Evolutionary conservation across 2,888 invertebrate species (phyloP), one percentile per base, ranked within the genome.

Genomic region (Brenthis hecate): DNA sequence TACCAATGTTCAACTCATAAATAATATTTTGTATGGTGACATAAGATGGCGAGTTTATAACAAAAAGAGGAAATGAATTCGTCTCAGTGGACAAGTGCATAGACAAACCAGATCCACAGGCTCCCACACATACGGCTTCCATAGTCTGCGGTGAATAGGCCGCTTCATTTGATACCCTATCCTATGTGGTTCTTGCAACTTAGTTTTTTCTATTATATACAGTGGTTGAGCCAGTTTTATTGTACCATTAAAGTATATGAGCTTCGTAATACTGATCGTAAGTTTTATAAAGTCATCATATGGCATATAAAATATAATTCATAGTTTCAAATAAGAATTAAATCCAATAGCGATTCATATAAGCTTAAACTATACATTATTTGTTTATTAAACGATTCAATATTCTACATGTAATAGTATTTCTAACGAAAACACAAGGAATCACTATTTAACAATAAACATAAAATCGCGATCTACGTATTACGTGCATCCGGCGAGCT

Each of bases 101-200:
- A 89, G 88, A 83, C 80, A 85, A 91, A 91, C 91, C 87, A 73
- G 72, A 72, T 70, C 51, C 65, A 81, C 65, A 81, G 80, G 84
- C 85, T 91, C 91, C 89, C 92, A 91, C 92, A 91, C 91, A 84
- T 85, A 82, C 79, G 90, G 91, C 87, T 91, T 91, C 91, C 80
- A 85, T 84, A 81, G 78, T 80, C 73, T 80, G 81, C 78, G 82
- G 85, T 91, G 84, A 83, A 86, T 88, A 87, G 85, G 88, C 89
- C 86, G 88, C 87, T 87, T 88, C 85, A 91, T 87, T 81, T 80
- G 90, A 91, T 89, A 89, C 85, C 81, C 81, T 70, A 67, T 62
- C 71, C 71, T 69, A 75, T 77, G 76, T 69, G 73, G 67, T 73
- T 73, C 77, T 76, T 68, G 74, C 77, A 66, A 64, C 54, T 69